Percentiles rank a stretch among this genome's conserved stretches.
These are phyloP conservation scores for Scolopax bukidnonensis DNA, from an alignment of 2,797 vertebrate species.

Conservation along the genomic window DNA sequence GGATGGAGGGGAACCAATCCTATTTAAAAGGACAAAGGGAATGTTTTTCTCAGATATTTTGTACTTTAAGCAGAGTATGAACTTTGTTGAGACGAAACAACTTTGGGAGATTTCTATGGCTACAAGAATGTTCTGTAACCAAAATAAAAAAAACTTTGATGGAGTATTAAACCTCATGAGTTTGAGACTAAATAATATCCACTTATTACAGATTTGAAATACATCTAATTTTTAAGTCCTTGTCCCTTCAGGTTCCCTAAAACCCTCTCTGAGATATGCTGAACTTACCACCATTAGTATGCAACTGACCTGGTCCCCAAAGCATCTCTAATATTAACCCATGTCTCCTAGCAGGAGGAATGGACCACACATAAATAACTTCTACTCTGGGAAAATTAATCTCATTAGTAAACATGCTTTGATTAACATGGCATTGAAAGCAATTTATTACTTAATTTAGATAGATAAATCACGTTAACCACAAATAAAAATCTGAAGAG, in stretches of 20 bases:
- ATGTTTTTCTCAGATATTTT: neutral
- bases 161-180: neutral
- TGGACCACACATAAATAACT: neutral
- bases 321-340: neutral
- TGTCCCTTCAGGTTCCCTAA: neutral
- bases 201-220: neutral
- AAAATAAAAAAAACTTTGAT: neutral
- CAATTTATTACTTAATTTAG: slow-evolving; percentile 35
- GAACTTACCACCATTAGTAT: neutral
- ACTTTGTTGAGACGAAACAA: neutral
- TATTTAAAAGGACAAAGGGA: neutral
- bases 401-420: slow-evolving; percentile 9
- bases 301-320: neutral
- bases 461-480: neutral
- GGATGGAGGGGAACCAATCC: neutral
- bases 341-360: neutral
- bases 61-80: neutral
- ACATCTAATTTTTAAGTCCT: accelerated
- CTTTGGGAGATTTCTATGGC: neutral
- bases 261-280: neutral
- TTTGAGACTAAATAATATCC: neutral
- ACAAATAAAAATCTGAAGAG: neutral
- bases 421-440: slow-evolving; percentile 12
- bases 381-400: neutral
- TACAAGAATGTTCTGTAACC: neutral